These are phyloP conservation scores for Hucho hucho DNA, from an alignment of 2,113 vertebrate genomes.

Conservation along the genomic window DNA sequence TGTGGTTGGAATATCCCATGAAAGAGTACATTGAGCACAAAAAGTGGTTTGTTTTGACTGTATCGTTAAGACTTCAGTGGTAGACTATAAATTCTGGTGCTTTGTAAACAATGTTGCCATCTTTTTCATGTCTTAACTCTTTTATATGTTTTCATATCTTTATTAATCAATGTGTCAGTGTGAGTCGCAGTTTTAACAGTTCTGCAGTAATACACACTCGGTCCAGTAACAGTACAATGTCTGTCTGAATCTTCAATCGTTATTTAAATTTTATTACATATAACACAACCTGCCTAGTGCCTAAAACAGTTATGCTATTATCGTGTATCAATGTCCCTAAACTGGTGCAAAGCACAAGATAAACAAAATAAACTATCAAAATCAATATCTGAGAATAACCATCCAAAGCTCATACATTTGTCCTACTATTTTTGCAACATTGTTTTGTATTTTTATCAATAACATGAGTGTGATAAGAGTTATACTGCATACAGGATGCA, in stretches of 20 bases:
- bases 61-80: conserved; percentile 75
- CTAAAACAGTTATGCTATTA: conserved; percentile 40
- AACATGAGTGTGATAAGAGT: conserved; percentile 50
- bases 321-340: conserved; percentile 75
- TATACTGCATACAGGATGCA: conserved; percentile 66
- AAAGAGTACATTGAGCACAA: conserved; percentile 15
- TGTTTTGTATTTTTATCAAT: conserved; percentile 54
- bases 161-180: conserved; percentile 64
- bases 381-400: conserved; percentile 62
- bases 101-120: conserved; percentile 75
- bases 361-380: conserved; percentile 50
- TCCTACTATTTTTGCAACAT: conserved; percentile 46
- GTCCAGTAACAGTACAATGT: conserved; percentile 81
- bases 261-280: conserved; percentile 80
- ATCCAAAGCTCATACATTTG: conserved; percentile 55
- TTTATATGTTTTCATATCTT: conserved; percentile 28
- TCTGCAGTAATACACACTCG: conserved; percentile 68
- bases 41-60: conserved; percentile 77
- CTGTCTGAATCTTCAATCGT: conserved; percentile 72
- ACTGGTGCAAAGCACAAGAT: conserved; percentile 40
- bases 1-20: conserved; percentile 1
- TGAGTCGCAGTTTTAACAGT: conserved; percentile 74
- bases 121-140: conserved; percentile 52
- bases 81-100: conserved; percentile 62
- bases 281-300: conserved; percentile 85